Base-by-base conservation (phyloP, 2,888 invertebrate genomes). In the Drosophila colorata region DNA sequence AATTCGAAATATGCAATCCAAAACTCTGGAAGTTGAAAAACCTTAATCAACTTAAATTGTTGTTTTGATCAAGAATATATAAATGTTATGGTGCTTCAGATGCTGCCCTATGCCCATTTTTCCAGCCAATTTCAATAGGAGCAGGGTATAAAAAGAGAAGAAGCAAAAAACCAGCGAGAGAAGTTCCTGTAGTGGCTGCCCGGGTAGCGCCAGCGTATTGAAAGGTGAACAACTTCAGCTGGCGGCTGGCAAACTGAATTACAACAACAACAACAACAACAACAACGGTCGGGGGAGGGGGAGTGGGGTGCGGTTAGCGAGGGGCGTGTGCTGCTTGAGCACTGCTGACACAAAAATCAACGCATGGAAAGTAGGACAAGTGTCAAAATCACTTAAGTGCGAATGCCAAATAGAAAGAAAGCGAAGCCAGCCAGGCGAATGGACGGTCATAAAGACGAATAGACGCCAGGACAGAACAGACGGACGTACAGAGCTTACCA, bases 301-400 rank as follows among this genome's bases (percentile, higher is more conserved):
- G 14, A 28, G 1, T 9, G 18, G 25, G 25, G 23, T 28, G 58
- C 38, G 33, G 33, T 33, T 33, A 33, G 33, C 43, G 57, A 18
- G 37, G 31, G 53, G 57, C 18, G 25, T 37, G 35, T n/a, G 46
- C 44, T 38, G 59, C 48, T 55, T 74, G 68, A 71, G 60, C 55
- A 69, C 73, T 80, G 85, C 87, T 84, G 84, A 84, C 84, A 84
- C 82, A 84, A 85, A 84, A 84, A 84, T 87, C 84, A 84, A 84
- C 87, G 87, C 87, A 87, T 87, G 82, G 78, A 87, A 85, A 85
- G 83, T 85, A 68, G 84, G 86, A 87, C 84, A 85, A 85, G 84
- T 85, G 84, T 85, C 87, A 85, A 87, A 85, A 85, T 87, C 87
- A 85, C 84, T 85, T 85, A 85, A 87, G 84, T 79, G 82, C 87